phyloP scores from a whole-genome alignment of 2,113 vertebrate genomes.

The Pedetes capensis region DNA sequence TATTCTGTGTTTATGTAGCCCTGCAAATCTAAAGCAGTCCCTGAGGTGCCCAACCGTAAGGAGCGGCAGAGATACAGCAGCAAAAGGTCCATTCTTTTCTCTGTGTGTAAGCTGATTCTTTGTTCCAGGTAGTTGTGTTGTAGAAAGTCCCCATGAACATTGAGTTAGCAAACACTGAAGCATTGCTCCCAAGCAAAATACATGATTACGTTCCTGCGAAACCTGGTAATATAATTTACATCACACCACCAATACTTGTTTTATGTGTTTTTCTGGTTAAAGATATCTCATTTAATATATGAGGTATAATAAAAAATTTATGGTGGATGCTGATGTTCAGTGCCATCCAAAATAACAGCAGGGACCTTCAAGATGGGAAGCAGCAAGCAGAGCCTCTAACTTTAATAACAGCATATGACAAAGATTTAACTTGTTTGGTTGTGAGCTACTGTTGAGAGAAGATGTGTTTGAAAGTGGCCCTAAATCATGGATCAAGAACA shows the following conservation, averaged over 20 bases:
- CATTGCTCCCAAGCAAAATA: neutral
- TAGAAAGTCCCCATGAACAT: neutral
- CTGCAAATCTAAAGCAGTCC: neutral
- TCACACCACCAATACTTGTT: neutral
- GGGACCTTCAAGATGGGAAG: too few species aligned
- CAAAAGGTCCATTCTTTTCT: neutral
- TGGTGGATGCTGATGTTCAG: too few species aligned
- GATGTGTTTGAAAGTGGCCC: too few species aligned
- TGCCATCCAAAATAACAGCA: too few species aligned
- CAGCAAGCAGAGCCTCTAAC: too few species aligned
- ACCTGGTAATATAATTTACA: neutral
- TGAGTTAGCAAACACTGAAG: neutral
- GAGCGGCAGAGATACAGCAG: too few species aligned
- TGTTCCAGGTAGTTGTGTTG: neutral
- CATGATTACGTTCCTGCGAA: neutral
- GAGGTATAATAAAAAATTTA: too few species aligned
- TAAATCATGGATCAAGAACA: too few species aligned
- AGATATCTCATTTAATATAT: neutral
- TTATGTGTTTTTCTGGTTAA: constrained; percentile 17
- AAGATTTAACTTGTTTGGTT: too few species aligned
- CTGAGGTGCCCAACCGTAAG: neutral
- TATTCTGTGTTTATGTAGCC: neutral
- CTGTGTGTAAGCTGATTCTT: neutral
- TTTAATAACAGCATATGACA: too few species aligned
- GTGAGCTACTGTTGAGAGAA: too few species aligned